Evolutionary conservation across 2,113 vertebrate genomes (phyloP), one percentile per base, ranked within the genome.

Genomic region (Notiomystis cincta): DNA sequence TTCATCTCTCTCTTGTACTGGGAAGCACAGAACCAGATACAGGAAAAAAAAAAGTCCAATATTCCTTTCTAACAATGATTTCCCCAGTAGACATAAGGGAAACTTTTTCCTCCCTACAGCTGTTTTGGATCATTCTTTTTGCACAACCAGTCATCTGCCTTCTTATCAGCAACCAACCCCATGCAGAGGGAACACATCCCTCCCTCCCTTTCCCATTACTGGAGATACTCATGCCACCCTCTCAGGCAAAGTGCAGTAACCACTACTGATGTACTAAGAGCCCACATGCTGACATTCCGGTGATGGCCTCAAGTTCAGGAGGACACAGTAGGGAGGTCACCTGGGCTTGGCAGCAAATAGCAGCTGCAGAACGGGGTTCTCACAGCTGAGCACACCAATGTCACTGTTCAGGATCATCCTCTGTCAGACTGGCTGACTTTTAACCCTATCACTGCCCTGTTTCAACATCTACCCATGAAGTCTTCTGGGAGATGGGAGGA

Each of bases 81-180:
- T 73, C 53, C 15, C 40, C 73, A 48, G 48, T 18, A 71, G n/a
- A 11, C 28, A 77, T 30, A 51, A 77, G 44, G 15, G 9, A 37
- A 70, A 10, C 4, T 5, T 40, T 6, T 56, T 9, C 1, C 2
- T 3, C 10, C 9, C 15, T 10, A 5, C 10, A 23, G 4, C 19
- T 58, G 33, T 38, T 80, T 38, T 37, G 51, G 24, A 40, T 64
- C 17, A 31, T 48, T 12, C 13, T 64, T 76, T 66, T 30, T 48
- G 42, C n/a, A 24, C 2, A 5, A 35, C 48, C 44, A 58, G 40
- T 7, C 25, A 19, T 12, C 20, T 25, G 58, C 40, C 15, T 72
- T 62, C 51, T 42, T 35, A 56, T 13, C 42, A 72, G 54, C n/a
- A 80, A 22, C 37, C 38, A 51, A 23, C 11, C 10, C n/a, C 27